Evolutionary conservation across 1,140 invertebrate genomes (phyloP).

Genomic region (Drosophila virilis): DNA sequence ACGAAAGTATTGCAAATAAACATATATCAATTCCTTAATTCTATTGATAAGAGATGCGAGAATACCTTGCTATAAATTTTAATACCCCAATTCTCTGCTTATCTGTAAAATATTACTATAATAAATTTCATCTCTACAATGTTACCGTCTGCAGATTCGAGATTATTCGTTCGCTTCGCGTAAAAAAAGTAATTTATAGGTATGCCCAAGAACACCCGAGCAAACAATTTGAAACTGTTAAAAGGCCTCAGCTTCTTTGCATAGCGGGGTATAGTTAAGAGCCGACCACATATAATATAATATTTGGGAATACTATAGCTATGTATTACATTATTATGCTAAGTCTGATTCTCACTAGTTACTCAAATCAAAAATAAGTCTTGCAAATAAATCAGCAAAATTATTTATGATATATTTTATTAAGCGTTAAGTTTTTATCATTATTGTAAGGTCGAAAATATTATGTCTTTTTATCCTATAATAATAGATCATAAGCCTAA

Average conservation of each 20-base stretch:
- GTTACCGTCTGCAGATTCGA: not conserved
- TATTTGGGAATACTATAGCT: too few species aligned
- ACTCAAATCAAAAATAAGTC: too few species aligned
- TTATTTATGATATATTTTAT: too few species aligned
- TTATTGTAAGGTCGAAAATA: too few species aligned
- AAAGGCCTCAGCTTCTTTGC: not conserved
- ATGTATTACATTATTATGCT: too few species aligned
- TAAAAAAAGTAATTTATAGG: not conserved
- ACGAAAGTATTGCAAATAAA: not conserved
- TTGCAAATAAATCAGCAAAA: too few species aligned
- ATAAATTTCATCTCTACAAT: not conserved
- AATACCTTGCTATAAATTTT: not conserved
- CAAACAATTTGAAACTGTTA: not conserved
- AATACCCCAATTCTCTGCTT: not conserved
- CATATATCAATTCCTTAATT: not conserved
- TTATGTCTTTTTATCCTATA: too few species aligned
- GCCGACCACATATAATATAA: too few species aligned
- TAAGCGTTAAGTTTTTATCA: too few species aligned
- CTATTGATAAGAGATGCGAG: constrained; percentile 1
- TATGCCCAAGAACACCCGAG: not conserved
- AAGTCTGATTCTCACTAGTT: too few species aligned
- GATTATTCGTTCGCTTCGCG: not conserved
- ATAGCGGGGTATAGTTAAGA: too few species aligned
- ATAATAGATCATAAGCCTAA: too few species aligned
- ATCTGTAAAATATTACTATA: not conserved